A percentile compares a stretch with the other conserved stretches of the same genome.
Evolutionary conservation across 2,113 vertebrate species (phyloP).

Genomic region (Thermophis baileyi): DNA sequence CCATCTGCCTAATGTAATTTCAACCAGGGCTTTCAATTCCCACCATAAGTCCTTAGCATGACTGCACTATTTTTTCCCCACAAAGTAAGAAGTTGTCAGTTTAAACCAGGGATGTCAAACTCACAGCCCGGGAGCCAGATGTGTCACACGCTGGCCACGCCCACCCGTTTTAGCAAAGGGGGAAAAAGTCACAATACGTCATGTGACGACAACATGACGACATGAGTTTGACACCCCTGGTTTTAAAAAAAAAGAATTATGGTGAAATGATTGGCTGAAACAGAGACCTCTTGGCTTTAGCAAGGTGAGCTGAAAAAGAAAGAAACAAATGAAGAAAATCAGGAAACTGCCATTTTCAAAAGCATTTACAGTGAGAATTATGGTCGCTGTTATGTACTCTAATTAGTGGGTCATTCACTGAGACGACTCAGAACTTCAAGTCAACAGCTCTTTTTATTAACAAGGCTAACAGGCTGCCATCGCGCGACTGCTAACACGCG

Average conservation of each 20-base stretch:
- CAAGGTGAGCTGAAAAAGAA: neutral
- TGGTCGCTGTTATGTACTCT: no score
- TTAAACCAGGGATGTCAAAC: neutral
- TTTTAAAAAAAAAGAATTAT: neutral
- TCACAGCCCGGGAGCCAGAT: accelerated
- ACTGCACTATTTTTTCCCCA: no score
- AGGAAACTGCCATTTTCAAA: neutral
- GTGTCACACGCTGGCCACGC: no score
- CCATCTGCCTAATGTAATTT: neutral
- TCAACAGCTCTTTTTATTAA: no score
- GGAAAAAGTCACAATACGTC: no score
- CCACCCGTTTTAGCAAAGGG: no score
- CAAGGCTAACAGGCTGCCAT: no score
- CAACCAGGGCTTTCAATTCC: neutral
- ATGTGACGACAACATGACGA: no score
- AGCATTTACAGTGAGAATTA: neutral
- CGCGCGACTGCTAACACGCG: no score
- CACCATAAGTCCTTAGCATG: neutral
- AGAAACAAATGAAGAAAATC: neutral
- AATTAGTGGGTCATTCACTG: no score
- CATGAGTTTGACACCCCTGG: no score
- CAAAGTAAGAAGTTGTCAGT: neutral
- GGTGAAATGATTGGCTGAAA: neutral
- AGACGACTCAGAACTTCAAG: no score
- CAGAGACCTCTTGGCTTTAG: neutral